A percentile compares a stretch with the other conserved stretches of the same genome.
These are phyloP conservation scores for Thelaira solivaga DNA, from an alignment of 2,888 invertebrate genomes.

Conservation along the genomic window DNA sequence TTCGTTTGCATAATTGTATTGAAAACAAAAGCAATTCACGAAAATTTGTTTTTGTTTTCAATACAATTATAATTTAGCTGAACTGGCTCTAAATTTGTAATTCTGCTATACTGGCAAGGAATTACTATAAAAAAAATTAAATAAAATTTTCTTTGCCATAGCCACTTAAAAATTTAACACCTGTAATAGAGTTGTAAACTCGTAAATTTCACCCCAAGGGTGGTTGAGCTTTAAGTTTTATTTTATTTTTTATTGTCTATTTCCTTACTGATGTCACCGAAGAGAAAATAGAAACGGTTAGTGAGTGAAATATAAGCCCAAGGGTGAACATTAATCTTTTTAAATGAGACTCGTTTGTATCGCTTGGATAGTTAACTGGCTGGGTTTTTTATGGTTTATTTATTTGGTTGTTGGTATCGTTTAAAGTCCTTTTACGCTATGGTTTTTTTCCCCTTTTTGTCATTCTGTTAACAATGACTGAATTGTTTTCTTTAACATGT, in stretches of 20 bases:
- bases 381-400: background rate
- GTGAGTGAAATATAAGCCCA: slow-evolving; percentile 26
- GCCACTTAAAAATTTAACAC: slow-evolving; percentile 15
- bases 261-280: slow-evolving; percentile 59
- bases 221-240: slow-evolving; percentile 47
- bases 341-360: slow-evolving; percentile 12
- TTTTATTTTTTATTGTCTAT: slow-evolving; percentile 56
- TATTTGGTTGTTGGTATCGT: slow-evolving; percentile 23
- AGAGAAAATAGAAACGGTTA: slow-evolving; percentile 9
- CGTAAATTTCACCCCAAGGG: slow-evolving; percentile 28
- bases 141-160: background rate
- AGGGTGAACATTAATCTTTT: slow-evolving; percentile 60
- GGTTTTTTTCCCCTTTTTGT: slow-evolving; percentile 16
- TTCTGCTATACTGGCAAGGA: background rate
- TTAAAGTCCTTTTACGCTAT: too few relatives aligned
- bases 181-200: slow-evolving; percentile 51
- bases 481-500: slow-evolving; percentile 57
- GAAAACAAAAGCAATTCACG: too few relatives aligned
- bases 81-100: too few relatives aligned
- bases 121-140: background rate
- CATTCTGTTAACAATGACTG: slow-evolving; percentile 19
- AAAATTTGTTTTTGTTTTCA: too few relatives aligned
- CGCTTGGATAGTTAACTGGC: background rate
- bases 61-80: too few relatives aligned
- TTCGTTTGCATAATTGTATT: too few relatives aligned